Evolutionary conservation across 2,113 vertebrate genomes (phyloP).

Genomic region (Trochalopteron elliotii): DNA sequence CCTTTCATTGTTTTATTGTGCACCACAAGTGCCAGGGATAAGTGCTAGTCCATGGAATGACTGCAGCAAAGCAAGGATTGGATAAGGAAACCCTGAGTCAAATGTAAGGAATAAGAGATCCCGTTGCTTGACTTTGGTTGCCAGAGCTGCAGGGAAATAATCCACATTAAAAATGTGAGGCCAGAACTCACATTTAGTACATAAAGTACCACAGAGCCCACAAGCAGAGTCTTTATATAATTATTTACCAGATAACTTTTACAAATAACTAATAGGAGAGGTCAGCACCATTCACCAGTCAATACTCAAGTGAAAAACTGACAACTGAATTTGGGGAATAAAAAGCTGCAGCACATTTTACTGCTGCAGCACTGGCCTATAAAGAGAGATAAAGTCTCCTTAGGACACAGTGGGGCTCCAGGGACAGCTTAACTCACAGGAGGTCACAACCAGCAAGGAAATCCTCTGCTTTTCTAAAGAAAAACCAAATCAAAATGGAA

Average conservation of each 20-base stretch:
- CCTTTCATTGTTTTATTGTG: not conserved
- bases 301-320: not conserved
- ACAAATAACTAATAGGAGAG: not conserved
- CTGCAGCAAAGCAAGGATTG: not conserved
- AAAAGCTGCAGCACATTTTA: not conserved
- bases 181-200: not conserved
- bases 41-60: not conserved
- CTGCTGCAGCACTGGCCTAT: not conserved
- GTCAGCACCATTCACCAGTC: not conserved
- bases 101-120: not conserved
- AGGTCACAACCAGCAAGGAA: not conserved
- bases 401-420: not conserved
- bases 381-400: not conserved
- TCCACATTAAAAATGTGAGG: not conserved
- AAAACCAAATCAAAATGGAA: not conserved
- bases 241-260: not conserved
- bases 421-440: not conserved
- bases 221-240: not conserved
- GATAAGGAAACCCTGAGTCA: not conserved
- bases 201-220: not conserved
- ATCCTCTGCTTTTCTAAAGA: not conserved
- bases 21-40: not conserved
- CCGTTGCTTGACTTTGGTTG: not conserved
- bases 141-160: not conserved
- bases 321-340: not conserved